Conservation (phyloP, 2,888 invertebrate genomes). For the Drosophila quinaria region DNA sequence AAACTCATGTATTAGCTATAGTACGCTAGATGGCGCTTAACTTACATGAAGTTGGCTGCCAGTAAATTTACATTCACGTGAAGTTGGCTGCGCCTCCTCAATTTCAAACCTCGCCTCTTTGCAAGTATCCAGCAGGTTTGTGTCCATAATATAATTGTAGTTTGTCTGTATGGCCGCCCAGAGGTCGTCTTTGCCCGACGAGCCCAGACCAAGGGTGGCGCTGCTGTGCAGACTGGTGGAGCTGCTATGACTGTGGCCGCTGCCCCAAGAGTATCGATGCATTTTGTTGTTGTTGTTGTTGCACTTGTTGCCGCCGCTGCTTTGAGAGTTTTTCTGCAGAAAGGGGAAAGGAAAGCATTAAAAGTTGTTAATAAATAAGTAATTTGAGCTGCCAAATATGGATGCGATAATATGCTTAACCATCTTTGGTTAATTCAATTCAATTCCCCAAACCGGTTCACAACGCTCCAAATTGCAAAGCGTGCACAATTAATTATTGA, state of each 20-base stretch:
- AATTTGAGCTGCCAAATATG: slow-evolving; percentile 70
- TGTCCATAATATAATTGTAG: slow-evolving; percentile 98
- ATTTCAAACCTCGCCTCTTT: slow-evolving; percentile 87
- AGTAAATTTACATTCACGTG: slow-evolving; percentile 50
- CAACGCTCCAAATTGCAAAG: slow-evolving; percentile 60
- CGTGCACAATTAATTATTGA: slow-evolving; percentile 74
- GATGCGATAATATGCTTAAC: slow-evolving; percentile 68
- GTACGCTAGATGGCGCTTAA: slow-evolving; percentile 24
- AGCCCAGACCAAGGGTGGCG: slow-evolving; percentile 83
- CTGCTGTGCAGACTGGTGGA: slow-evolving; percentile 86
- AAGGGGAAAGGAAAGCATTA: slow-evolving; percentile 30
- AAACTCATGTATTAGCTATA: not conserved
- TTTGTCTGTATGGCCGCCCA: slow-evolving; percentile 96
- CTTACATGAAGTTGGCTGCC: slow-evolving; percentile 58
- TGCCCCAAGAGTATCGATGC: slow-evolving; percentile 92
- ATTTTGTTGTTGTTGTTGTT: slow-evolving; percentile 59
- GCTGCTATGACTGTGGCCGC: slow-evolving; percentile 89
- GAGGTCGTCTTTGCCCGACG: slow-evolving; percentile 91
- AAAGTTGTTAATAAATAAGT: slow-evolving; percentile 76
- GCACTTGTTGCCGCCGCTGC: slow-evolving; percentile 42
- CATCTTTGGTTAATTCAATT: slow-evolving; percentile 58
- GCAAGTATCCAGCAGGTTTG: slow-evolving; percentile 96
- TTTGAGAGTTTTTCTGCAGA: slow-evolving; percentile 77
- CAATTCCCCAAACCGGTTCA: slow-evolving; percentile 49
- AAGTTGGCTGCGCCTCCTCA: slow-evolving; percentile 71